These are phyloP conservation scores for Alectoris magna DNA, from an alignment of 2,797 vertebrate species.

Conservation along the genomic window DNA sequence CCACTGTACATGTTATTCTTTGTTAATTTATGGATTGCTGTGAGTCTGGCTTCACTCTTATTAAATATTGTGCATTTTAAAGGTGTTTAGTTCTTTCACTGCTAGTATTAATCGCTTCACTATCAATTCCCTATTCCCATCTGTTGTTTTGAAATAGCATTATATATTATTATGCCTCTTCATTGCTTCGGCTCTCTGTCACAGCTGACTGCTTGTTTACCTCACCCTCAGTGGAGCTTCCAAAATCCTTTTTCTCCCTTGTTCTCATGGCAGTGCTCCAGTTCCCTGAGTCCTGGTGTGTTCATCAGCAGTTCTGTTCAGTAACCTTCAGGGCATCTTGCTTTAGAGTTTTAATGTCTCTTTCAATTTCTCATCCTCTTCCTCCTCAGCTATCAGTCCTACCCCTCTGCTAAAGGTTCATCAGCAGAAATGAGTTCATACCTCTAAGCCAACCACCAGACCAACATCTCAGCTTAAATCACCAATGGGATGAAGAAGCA, in stretches of 20 bases:
- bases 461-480: not conserved
- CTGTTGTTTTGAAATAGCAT: conserved; percentile 75
- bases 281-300: not conserved
- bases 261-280: conserved; percentile 35
- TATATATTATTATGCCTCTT: conserved; percentile 75
- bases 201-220: conserved; percentile 76
- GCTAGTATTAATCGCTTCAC: conserved; percentile 73
- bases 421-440: not conserved
- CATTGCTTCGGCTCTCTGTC: conserved; percentile 68
- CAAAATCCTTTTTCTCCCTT: conserved; percentile 48
- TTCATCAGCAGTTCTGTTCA: not conserved
- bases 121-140: conserved; percentile 77
- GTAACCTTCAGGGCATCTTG: not conserved
- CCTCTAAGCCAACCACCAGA: not conserved
- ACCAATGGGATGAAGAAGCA: not conserved
- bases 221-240: conserved; percentile 64
- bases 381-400: not conserved
- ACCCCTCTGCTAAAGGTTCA: not conserved
- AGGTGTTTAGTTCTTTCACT: conserved; percentile 74
- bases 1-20: conserved; percentile 26
- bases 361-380: not conserved
- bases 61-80: conserved; percentile 74
- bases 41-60: conserved; percentile 62
- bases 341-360: not conserved
- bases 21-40: conserved; percentile 75